A percentile compares a stretch with the other conserved stretches of the same genome.
These are phyloP conservation scores for Drosophila pachea DNA, from an alignment of 1,140 invertebrate genomes.

Conservation along the genomic window DNA sequence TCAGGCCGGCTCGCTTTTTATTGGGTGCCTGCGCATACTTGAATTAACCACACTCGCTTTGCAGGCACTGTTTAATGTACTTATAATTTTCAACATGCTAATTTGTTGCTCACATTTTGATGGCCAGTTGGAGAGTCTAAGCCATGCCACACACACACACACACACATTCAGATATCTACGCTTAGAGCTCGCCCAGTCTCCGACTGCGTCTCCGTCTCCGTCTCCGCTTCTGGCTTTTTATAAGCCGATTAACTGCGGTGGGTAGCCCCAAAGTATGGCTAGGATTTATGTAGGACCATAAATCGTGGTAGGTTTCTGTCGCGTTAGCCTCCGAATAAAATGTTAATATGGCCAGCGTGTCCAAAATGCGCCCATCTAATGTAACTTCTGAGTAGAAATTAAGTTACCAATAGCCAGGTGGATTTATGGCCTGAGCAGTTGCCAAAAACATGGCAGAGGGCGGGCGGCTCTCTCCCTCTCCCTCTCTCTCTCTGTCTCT, in stretches of 20 bases:
- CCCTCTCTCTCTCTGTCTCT: too few relatives aligned
- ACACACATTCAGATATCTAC: neutral
- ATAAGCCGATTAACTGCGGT: conserved; percentile 76
- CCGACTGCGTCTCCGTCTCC: neutral
- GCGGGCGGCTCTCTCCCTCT: too few relatives aligned
- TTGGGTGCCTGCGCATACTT: conserved; percentile 28
- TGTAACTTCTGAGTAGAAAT: conserved; percentile 49
- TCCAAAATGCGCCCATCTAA: conserved; percentile 45
- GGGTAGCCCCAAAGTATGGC: conserved; percentile 69
- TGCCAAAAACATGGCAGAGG: conserved; percentile 27
- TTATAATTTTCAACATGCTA: conserved; percentile 52
- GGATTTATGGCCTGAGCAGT: conserved; percentile 17
- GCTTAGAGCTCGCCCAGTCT: neutral
- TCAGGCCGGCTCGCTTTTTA: conserved; percentile 14
- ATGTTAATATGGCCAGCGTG: conserved; percentile 42
- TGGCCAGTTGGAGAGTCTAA: conserved; percentile 14
- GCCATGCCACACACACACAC: neutral
- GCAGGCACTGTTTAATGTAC: conserved; percentile 34
- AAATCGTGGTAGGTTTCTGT: conserved; percentile 63
- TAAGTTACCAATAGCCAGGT: conserved; percentile 23
- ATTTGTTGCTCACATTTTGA: conserved; percentile 43
- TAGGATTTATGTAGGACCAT: conserved; percentile 72
- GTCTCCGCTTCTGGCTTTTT: conserved; percentile 40
- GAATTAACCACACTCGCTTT: conserved; percentile 34
- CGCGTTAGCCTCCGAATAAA: conserved; percentile 50